Evolutionary conservation across 1,140 invertebrate species (phyloP), one percentile per base, ranked within the genome.

Genomic region (Scaptodrosophila lebanonensis): DNA sequence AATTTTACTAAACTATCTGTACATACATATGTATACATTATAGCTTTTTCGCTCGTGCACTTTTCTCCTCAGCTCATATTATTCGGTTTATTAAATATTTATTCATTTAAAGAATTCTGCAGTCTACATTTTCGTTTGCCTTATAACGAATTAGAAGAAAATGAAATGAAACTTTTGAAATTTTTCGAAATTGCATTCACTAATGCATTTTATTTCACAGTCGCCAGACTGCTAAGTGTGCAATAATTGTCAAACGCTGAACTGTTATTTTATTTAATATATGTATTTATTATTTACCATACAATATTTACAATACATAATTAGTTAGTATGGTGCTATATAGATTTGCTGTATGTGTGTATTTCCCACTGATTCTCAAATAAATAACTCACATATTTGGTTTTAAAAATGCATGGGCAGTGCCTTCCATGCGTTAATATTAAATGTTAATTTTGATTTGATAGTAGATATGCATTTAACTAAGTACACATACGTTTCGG

Each of bases 221-320:
- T n/a, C n/a, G n/a, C n/a, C n/a, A n/a, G n/a, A n/a, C n/a, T n/a
- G n/a, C n/a, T n/a, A n/a, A n/a, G n/a, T n/a, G n/a, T n/a, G n/a
- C n/a, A n/a, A n/a, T n/a, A n/a, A 30, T 47, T n/a, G 17, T 18
- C 25, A 5, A 2, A 27, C 5, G 29, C 38, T 2, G 15, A 29
- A 40, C 3, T 39, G 42, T 45, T 42, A 45, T 22, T 50, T 48
- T 65, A 45, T 47, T 50, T 60, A 65, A 65, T 70, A 65, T 66
- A 53, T 66, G 44, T 57, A 51, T 57, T 62, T 44, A 40, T 54
- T 68, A 38, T 38, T 58, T 58, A 66, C 33, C 69, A 58, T 73
- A 67, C 68, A 64, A 40, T 73, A 73, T 77, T 72, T 77, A 77
- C 73, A 77, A 72, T 77, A 77, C 53, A 65, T 56, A 67, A 43